Conservation (phyloP, 2,797 vertebrate species). For the Acanthopagrus latus region DNA sequence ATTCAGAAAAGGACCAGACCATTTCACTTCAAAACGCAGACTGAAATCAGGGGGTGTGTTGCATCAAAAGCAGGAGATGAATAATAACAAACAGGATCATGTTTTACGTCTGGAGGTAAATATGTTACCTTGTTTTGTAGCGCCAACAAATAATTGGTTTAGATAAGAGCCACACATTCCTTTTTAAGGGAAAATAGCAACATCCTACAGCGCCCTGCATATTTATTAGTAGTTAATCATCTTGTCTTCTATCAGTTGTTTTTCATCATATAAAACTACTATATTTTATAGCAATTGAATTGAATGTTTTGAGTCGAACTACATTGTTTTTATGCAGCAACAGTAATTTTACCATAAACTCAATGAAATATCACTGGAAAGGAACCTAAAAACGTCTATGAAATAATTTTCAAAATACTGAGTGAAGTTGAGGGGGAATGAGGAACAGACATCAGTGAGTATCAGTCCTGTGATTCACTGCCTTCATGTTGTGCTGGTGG, state of each 20-base stretch:
- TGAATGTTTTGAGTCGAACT: no score
- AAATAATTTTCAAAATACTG: no score
- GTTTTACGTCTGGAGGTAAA: conserved; percentile 48
- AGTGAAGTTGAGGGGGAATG: no score
- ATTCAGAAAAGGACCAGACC: conserved; percentile 55
- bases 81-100: conserved; percentile 46
- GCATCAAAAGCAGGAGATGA: conserved; percentile 47
- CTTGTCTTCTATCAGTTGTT: background rate
- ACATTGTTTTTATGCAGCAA: no score
- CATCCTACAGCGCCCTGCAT: background rate
- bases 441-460: no score
- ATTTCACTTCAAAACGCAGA: conserved; percentile 55
- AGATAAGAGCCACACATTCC: conserved; percentile 10
- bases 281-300: no score
- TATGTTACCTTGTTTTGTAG: conserved; percentile 45
- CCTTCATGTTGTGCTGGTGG: no score
- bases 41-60: conserved; percentile 43
- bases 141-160: conserved; percentile 35
- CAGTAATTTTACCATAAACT: no score
- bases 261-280: no score
- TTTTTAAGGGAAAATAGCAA: conserved; percentile 9
- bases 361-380: no score
- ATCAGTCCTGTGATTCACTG: no score
- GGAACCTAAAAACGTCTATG: no score
- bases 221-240: background rate